Evolutionary conservation across 2,797 vertebrate genomes (phyloP), one percentile per base, ranked within the genome.

Genomic region (Neomorphus geoffroyi): DNA sequence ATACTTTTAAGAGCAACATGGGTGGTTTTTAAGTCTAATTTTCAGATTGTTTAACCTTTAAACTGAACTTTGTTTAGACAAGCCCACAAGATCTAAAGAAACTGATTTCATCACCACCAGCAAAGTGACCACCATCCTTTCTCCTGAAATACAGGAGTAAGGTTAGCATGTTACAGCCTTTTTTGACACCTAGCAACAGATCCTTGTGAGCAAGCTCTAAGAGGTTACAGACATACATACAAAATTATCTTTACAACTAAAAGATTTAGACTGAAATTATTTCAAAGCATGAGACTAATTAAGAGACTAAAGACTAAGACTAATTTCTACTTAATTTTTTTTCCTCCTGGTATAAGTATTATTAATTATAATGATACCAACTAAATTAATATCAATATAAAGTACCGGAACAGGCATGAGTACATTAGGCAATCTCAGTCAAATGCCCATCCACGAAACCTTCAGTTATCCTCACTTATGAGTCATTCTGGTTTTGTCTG

Each of bases 301-400:
- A 91, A 9, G 8, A 75, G 46, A 77, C 28, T 80, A 75, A 89
- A 80, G 72, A 91, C 80, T 48, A 82, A 80, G 66, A 77, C 18
- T 88, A 39, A 92, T 88, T 96, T 94, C 35, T 84, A 50, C 69
- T 92, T 89, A 87, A 91, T 89, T 91, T 70, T 53, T 28, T 80
- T 77, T n/a, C 27, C 50, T 35, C 18, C 11, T 32, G 56, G 39
- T 69, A 37, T 83, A 82, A 94, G 18, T 45, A 53, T 79, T 57
- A 69, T 75, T 85, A 72, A 73, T 90, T 90, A 78, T 48, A 81
- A 66, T 11, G 30, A 79, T 57, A 88, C 37, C 58, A 92, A 64
- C 50, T 94, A 86, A 88, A 93, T 94, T 90, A 56, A 54, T 72
- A 92, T 66, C 69, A 77, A 48, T 74, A 46, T 67, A 53, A 96